Percentiles rank a stretch among this genome's conserved stretches.
Evolutionary conservation across 2,888 invertebrate genomes (phyloP).

Genomic region (Aspidiotus destructor): DNA sequence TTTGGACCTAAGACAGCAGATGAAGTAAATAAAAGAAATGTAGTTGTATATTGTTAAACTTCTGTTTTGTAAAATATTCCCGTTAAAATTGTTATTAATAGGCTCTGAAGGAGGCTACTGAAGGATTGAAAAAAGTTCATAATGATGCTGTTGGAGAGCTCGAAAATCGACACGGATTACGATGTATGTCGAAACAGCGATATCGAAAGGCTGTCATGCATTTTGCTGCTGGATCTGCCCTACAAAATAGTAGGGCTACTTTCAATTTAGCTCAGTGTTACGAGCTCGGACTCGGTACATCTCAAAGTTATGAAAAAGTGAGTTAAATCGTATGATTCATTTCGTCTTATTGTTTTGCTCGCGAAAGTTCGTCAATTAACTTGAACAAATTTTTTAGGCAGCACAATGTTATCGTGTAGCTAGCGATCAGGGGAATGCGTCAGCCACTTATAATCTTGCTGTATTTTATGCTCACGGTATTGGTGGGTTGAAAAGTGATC

Average conservation of each 20-base stretch:
- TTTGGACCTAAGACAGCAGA: conserved; percentile 21
- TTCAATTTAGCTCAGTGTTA: conserved; percentile 61
- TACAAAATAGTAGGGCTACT: conserved; percentile 52
- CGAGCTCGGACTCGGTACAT: conserved; percentile 56
- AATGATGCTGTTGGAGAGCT: conserved; percentile 50
- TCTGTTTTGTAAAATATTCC: background rate
- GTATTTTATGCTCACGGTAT: conserved; percentile 57
- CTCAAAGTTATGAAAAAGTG: conserved; percentile 49
- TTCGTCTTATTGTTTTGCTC: background rate
- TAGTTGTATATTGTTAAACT: background rate
- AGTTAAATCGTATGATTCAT: background rate
- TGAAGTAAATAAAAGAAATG: conserved; percentile 7
- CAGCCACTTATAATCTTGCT: conserved; percentile 60
- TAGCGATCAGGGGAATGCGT: conserved; percentile 53
- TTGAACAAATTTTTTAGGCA: conserved; percentile 47
- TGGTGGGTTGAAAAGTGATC: conserved; percentile 49
- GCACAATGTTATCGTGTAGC: conserved; percentile 56
- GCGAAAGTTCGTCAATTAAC: no score
- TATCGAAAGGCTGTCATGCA: conserved; percentile 50
- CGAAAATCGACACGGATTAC: conserved; percentile 52
- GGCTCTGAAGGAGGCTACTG: conserved; percentile 39
- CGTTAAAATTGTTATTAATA: conserved; percentile 26
- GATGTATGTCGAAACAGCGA: conserved; percentile 51
- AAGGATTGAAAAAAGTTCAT: conserved; percentile 41
- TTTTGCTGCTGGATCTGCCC: conserved; percentile 48